Evolutionary conservation across 2,113 vertebrate genomes (phyloP).

Genomic region (Python bivittatus): DNA sequence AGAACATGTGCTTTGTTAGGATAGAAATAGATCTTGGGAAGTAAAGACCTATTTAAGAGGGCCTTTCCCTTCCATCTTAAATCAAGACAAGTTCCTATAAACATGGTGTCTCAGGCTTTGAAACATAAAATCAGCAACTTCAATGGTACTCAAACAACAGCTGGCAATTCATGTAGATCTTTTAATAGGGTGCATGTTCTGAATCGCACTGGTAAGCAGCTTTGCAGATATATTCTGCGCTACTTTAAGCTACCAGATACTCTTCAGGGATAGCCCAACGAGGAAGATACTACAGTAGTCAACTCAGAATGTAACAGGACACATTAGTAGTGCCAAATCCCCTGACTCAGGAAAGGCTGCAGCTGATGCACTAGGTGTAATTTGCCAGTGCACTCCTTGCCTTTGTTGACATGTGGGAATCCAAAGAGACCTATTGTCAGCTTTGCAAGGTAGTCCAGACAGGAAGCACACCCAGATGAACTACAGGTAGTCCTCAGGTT

Average conservation of each 20-base stretch:
- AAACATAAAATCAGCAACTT: background rate
- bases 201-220: background rate
- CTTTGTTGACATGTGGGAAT: background rate
- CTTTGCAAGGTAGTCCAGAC: background rate
- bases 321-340: background rate
- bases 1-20: background rate
- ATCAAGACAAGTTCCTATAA: background rate
- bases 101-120: background rate
- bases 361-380: background rate
- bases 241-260: too few relatives aligned
- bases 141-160: background rate
- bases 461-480: background rate
- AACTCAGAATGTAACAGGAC: background rate
- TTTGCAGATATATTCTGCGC: background rate
- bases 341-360: background rate
- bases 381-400: background rate
- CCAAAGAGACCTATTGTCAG: background rate
- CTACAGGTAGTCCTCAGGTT: background rate
- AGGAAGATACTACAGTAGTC: too few relatives aligned
- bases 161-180: background rate
- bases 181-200: background rate
- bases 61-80: background rate
- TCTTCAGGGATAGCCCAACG: too few relatives aligned
- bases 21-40: background rate
- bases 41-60: background rate